phyloP scores from a whole-genome alignment of 2,888 invertebrate genomes.

The Odontothrips loti region DNA sequence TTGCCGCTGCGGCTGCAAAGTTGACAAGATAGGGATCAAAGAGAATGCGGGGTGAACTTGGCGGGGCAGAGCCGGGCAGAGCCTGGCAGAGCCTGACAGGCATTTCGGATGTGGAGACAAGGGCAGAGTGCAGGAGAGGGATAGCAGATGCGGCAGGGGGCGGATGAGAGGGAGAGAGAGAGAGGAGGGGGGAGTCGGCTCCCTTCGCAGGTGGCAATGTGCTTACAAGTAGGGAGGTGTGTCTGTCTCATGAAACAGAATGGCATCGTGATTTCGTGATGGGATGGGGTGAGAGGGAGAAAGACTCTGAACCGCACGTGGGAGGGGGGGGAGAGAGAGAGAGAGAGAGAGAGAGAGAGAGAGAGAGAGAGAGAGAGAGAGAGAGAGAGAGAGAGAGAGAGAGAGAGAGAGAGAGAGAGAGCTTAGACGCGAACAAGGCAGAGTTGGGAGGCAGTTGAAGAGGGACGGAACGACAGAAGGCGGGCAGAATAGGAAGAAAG shows the following conservation, averaged over 20 bases:
- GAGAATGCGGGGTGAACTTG: slow-evolving; percentile 11
- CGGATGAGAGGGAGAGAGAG: background rate
- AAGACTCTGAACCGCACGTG: background rate
- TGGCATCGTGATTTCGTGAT: background rate
- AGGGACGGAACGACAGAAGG: background rate
- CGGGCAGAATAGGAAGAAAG: background rate
- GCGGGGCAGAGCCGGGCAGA: background rate
- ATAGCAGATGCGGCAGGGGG: background rate
- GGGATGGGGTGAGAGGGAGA: too few relatives aligned
- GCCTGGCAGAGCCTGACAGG: background rate
- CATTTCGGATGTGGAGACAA: too few relatives aligned
- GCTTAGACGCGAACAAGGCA: too few relatives aligned
- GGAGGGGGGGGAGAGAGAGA: background rate
- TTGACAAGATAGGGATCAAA: slow-evolving; percentile 11
- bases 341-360: background rate
- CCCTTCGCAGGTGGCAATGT: background rate
- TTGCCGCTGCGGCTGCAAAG: slow-evolving; percentile 6
- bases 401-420: background rate
- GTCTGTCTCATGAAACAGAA: background rate
- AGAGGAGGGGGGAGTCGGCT: background rate
- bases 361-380: background rate
- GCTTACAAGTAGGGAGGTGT: background rate
- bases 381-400: background rate
- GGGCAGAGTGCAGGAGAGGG: too few relatives aligned
- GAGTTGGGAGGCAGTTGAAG: background rate